Evolutionary conservation across 2,113 vertebrate species (phyloP).

Genomic region (Cebidichthys violaceus): DNA sequence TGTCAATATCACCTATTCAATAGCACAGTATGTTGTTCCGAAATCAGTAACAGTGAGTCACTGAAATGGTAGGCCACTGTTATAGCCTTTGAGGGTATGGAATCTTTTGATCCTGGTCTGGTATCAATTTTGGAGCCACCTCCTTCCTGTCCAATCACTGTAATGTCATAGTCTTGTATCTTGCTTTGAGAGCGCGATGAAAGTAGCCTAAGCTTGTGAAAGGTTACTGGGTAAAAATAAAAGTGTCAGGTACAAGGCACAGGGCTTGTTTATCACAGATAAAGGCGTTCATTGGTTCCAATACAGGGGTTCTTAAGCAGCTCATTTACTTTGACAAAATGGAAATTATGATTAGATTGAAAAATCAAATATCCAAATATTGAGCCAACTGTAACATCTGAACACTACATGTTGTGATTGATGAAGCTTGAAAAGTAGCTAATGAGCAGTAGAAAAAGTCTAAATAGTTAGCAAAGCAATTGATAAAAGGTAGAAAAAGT

Average conservation of each 20-base stretch:
- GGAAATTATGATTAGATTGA: background rate
- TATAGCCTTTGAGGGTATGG: slow-evolving; percentile 46
- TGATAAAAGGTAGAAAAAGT: background rate
- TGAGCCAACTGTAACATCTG: background rate
- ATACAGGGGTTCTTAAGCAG: background rate
- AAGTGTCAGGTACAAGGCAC: background rate
- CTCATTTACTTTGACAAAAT: background rate
- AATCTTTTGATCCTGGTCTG: slow-evolving; percentile 43
- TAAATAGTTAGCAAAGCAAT: background rate
- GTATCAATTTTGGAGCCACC: slow-evolving; percentile 37
- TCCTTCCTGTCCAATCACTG: slow-evolving; percentile 49
- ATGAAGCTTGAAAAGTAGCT: background rate
- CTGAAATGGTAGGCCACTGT: background rate
- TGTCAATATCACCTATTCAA: slow-evolving; percentile 38
- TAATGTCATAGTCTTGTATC: slow-evolving; percentile 40
- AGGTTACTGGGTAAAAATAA: slow-evolving; percentile 32
- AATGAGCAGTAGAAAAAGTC: background rate
- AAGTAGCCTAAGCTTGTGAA: slow-evolving; percentile 33
- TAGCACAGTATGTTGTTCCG: slow-evolving; percentile 26
- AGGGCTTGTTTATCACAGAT: background rate
- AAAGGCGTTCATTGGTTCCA: background rate
- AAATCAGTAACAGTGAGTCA: slow-evolving; percentile 42
- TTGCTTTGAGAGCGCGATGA: slow-evolving; percentile 43
- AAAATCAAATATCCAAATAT: background rate
- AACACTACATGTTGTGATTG: background rate